Conservation (phyloP, 2,888 invertebrate genomes). For the Eristalis pertinax region DNA sequence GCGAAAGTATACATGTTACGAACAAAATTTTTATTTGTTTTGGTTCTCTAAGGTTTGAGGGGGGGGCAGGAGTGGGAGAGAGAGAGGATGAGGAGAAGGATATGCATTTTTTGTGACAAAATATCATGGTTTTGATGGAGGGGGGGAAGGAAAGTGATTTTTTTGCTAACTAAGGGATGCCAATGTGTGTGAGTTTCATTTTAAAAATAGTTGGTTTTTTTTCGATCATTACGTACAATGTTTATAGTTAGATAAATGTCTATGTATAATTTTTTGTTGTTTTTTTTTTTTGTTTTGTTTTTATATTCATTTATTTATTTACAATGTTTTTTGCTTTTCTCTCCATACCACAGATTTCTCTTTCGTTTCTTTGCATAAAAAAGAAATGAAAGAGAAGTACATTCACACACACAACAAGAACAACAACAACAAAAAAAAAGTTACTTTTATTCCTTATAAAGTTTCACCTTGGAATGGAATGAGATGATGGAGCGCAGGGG, state of each 20-base stretch:
- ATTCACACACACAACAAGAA: not conserved
- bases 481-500: slow-evolving; percentile 4
- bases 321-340: slow-evolving; percentile 72
- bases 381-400: slow-evolving; percentile 73
- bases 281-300: slow-evolving; percentile 48
- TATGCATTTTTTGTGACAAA: not conserved
- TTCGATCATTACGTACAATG: slow-evolving; percentile 26
- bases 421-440: not conserved
- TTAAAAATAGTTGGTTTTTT: slow-evolving; percentile 46
- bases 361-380: slow-evolving; percentile 76
- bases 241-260: slow-evolving; percentile 33
- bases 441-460: no score
- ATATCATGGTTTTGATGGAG: not conserved
- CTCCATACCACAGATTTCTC: slow-evolving; percentile 49
- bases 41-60: not conserved
- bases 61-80: not conserved
- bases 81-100: not conserved
- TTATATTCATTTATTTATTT: slow-evolving; percentile 73
- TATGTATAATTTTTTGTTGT: slow-evolving; percentile 44
- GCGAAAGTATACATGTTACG: slow-evolving; percentile 48
- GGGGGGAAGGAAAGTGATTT: not conserved
- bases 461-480: slow-evolving; percentile 61
- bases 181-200: not conserved
- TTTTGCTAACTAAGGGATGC: slow-evolving; percentile 50
- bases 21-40: slow-evolving; percentile 42